A percentile compares a stretch with the other conserved stretches of the same genome.
Conservation (phyloP, 1,140 invertebrate species). For the Saccostrea glomerata region DNA sequence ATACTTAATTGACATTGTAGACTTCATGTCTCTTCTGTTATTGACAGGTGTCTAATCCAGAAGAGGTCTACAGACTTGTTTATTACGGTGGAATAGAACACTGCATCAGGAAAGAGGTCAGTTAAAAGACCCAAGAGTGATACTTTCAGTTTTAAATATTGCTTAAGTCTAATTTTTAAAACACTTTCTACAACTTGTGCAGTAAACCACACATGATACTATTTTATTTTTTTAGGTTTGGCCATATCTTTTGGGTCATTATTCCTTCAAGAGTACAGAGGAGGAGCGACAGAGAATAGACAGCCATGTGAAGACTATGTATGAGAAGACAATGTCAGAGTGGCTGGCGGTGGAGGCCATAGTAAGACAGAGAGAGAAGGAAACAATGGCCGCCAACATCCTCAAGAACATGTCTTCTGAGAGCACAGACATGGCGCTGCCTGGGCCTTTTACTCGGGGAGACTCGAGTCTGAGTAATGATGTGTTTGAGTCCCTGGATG, state of each 20-base stretch:
- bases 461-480: slow-evolving; percentile 82
- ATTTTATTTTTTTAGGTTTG: slow-evolving; percentile 83
- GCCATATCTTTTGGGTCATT: slow-evolving; percentile 94
- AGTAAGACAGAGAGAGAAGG: slow-evolving; percentile 90
- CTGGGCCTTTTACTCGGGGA: slow-evolving; percentile 74
- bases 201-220: no score
- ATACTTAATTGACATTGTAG: no score
- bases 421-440: slow-evolving; percentile 79
- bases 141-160: no score
- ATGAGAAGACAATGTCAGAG: slow-evolving; percentile 94
- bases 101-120: slow-evolving; percentile 86
- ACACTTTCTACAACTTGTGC: no score
- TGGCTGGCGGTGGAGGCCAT: slow-evolving; percentile 96
- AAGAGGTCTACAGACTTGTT: slow-evolving; percentile 88
- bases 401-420: slow-evolving; percentile 81
- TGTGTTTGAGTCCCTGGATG: slow-evolving; percentile 80
- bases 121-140: not conserved
- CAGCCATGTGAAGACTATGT: slow-evolving; percentile 84
- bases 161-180: no score
- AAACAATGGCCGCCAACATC: slow-evolving; percentile 82
- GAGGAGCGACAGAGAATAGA: slow-evolving; percentile 87
- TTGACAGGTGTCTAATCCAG: slow-evolving; percentile 79
- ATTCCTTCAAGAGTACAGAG: slow-evolving; percentile 87
- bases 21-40: not conserved
- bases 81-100: slow-evolving; percentile 93